Evolutionary conservation across 2,797 vertebrate species (phyloP), one percentile per base, ranked within the genome.

Genomic region (Aphelocoma californica): DNA sequence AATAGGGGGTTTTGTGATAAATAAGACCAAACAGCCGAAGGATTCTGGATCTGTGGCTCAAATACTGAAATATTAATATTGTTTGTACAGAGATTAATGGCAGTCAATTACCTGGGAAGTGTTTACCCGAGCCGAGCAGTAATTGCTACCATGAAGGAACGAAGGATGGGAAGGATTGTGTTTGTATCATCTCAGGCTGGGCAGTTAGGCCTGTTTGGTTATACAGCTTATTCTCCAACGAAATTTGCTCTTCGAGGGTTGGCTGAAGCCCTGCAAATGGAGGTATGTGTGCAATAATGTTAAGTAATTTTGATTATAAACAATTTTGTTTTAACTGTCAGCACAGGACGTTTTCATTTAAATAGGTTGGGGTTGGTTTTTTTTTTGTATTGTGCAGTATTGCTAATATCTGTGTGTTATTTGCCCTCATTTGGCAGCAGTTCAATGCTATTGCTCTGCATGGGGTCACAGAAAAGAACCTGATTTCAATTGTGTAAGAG

Each of bases 251-350:
- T 99, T 62, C 98, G 99, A 53, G 99, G 99, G 18, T 93, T 99
- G 94, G 99, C 99, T 9, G 99, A 99, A 97, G 98, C 99, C 4
- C 97, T 99, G 97, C 99, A 99, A 97, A 99, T 99, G 99, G 99
- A 99, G 99, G 99, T 99, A 97, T 4, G 95, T 67, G 60, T 82
- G 28, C 57, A 61, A 7, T 40, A 57, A 54, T 53, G 71, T 34
- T 21, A 56, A 58, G 12, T 58, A 5, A 34, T 56, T 65, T 75
- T 56, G 18, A 5, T 69, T 28, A 8, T 32, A 53, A 92, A 38
- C 16, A 42, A 36, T 51, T n/a, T 45, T 23, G 21, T 53, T 51
- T 54, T 42, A 44, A 18, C 25, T 74, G 31, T 29, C 32, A 72
- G 42, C 20, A 48, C 25, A 38, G 53, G 32, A 25, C 4, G 2